Base-by-base conservation (phyloP, 2,888 invertebrate species). In the Eristalis pertinax region DNA sequence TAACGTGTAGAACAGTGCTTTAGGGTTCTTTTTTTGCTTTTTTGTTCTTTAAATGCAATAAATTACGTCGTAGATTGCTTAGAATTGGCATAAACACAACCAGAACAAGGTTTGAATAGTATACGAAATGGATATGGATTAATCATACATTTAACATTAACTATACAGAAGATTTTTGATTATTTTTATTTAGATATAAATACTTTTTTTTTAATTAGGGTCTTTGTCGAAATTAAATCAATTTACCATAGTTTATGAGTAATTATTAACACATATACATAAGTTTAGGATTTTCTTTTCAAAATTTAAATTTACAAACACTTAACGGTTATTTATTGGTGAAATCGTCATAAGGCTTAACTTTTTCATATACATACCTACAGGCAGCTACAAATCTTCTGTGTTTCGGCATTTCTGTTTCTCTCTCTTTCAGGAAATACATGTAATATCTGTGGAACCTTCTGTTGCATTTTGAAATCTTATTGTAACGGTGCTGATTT, bases 31-130 rank as follows among this genome's bases (percentile, higher is more conserved):
- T 26, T 60, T 22, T 19, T 56, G 22, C 7, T 22, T 24, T 26
- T 60, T 60, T 11, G 32, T 32, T 32, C 32, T 43, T 72, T 80
- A 74, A 82, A 82, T 72, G 65, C 75, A 76, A 60, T 82, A 68
- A 68, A 64, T 63, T 81, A 75, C 68, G 58, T 56, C 24, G 11
- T 35, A 19, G 2, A 68, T 80, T 15, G 5, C 22, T 60, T 60
- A 38, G 77, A 79, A 78, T 74, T 74, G 58, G 19, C 74, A 62
- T 67, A n/a, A 86, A 86, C 85, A 86, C 85, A 86, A 86, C 85
- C 85, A 67, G 81, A 82, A 86, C 24, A 82, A 64, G 74, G 73
- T 29, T 38, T 73, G 62, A 65, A 50, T 50, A 60, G 60, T 81
- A 67, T 29, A 65, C 24, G 64, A 43, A 41, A 63, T 69, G 24